Evolutionary conservation across 2,113 vertebrate genomes (phyloP).

Genomic region (Cyanoderma ruficeps): DNA sequence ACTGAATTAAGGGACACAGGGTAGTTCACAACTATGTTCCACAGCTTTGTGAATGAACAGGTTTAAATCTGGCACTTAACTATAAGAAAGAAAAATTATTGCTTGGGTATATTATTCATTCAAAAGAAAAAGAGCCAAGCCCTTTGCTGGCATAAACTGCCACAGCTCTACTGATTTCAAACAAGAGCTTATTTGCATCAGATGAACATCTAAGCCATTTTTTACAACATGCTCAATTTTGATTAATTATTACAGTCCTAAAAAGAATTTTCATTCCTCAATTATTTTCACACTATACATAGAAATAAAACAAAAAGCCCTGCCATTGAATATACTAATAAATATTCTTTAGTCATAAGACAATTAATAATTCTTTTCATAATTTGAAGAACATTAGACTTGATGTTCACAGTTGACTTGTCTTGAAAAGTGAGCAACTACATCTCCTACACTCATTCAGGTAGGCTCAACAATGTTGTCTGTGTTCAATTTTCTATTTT

Average conservation of each 20-base stretch:
- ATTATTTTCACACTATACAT: neutral
- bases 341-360: neutral
- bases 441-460: neutral
- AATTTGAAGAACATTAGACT: neutral
- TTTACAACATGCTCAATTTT: constrained; percentile 8
- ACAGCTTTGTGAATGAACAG: neutral
- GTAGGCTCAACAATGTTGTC: neutral
- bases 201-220: constrained; percentile 15
- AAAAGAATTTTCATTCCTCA: neutral
- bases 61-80: neutral
- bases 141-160: neutral
- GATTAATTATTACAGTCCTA: constrained; percentile 25
- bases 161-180: constrained; percentile 38
- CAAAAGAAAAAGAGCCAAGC: constrained; percentile 12
- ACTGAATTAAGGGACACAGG: neutral
- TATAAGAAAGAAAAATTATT: constrained; percentile 17
- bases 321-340: neutral
- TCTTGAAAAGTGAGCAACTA: neutral
- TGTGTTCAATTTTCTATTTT: neutral
- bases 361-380: neutral
- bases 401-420: neutral
- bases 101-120: neutral
- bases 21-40: neutral
- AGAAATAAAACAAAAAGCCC: neutral
- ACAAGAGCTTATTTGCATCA: constrained; percentile 12